Conservation (phyloP, 2,797 vertebrate genomes). For the Tangara arthus region DNA sequence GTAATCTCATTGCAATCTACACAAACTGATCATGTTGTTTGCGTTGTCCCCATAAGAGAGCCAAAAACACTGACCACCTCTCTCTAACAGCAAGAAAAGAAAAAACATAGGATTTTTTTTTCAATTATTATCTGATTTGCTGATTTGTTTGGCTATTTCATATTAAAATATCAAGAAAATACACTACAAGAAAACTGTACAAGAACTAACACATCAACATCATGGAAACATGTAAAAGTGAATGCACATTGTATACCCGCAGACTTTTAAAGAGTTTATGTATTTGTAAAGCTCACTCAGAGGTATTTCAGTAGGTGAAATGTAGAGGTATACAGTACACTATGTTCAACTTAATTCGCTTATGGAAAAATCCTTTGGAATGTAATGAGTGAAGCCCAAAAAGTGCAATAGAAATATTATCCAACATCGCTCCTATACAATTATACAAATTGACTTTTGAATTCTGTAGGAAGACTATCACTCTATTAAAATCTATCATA, state of each 20-base stretch:
- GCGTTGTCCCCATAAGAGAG: not conserved
- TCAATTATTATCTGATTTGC: not conserved
- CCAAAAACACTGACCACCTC: fast-evolving
- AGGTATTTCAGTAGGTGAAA: not conserved
- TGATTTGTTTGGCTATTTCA: not conserved
- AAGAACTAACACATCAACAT: not conserved
- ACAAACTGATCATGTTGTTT: not conserved
- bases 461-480: conserved; percentile 42
- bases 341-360: not conserved
- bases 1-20: not conserved
- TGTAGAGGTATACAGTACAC: not conserved
- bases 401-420: not conserved
- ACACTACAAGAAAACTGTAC: not conserved
- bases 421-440: not conserved
- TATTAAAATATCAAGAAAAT: not conserved
- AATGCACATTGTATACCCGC: not conserved
- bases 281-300: not conserved
- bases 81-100: not conserved
- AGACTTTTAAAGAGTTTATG: not conserved
- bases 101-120: not conserved
- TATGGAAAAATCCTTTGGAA: conserved; percentile 46
- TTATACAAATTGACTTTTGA: conserved; percentile 25
- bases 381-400: not conserved
- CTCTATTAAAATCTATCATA: conserved; percentile 33
- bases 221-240: not conserved